Conservation (phyloP, 2,113 vertebrate genomes). For the Pavo muticus region DNA sequence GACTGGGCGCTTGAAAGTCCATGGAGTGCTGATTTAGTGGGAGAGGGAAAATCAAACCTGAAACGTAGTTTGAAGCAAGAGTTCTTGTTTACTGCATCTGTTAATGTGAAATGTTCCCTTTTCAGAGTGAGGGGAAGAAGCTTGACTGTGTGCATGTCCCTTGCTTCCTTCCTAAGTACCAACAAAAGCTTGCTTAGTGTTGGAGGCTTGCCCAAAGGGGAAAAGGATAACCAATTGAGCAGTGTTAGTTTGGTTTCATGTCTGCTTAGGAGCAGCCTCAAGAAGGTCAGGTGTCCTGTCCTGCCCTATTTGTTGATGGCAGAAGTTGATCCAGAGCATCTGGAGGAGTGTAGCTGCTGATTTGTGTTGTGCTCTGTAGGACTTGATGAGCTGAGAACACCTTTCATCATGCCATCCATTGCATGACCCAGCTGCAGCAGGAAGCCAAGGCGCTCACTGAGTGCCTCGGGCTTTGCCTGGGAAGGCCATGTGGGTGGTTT, state of each 20-base stretch:
- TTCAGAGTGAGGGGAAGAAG: not conserved
- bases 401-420: not conserved
- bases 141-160: not conserved
- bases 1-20: conserved; percentile 36
- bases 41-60: not conserved
- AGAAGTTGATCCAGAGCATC: not conserved
- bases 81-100: not conserved
- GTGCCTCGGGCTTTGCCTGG: conserved; percentile 5
- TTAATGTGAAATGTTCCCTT: fast-evolving
- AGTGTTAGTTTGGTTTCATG: not conserved
- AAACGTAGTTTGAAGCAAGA: not conserved
- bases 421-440: not conserved
- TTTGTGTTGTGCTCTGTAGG: not conserved
- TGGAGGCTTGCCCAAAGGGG: not conserved
- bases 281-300: not conserved
- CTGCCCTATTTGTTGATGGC: not conserved
- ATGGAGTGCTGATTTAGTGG: not conserved
- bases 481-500: not conserved
- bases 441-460: not conserved
- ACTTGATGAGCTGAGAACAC: not conserved
- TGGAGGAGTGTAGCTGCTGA: fast-evolving
- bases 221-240: not conserved
- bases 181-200: not conserved
- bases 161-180: not conserved
- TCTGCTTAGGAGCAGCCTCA: not conserved